Conservation (phyloP, 2,113 vertebrate species). For the Ginglymostoma cirratum region DNA sequence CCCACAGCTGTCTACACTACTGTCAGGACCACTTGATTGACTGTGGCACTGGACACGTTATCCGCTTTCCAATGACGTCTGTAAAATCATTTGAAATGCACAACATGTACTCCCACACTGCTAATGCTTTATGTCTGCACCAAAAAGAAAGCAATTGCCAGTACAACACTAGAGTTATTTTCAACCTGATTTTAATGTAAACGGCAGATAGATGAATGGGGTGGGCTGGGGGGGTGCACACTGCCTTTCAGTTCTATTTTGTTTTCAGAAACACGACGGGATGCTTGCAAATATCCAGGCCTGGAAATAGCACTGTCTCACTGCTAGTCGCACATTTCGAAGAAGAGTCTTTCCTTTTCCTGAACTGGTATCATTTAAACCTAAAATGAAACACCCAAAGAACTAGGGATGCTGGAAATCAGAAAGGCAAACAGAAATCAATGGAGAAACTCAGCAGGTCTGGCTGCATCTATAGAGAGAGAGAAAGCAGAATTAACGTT, state of each 20-base stretch:
- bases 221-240: too few species aligned
- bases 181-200: slow-evolving; percentile 11
- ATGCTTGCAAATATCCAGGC: not conserved
- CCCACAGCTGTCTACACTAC: slow-evolving; percentile 58
- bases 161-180: not conserved
- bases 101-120: slow-evolving; percentile 50
- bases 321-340: not conserved
- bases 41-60: slow-evolving; percentile 60
- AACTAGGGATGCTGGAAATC: too few species aligned
- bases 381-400: too few species aligned
- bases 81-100: slow-evolving; percentile 65
- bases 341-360: not conserved
- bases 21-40: slow-evolving; percentile 71
- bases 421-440: too few species aligned
- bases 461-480: too few species aligned
- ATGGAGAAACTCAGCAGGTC: too few species aligned
- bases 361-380: not conserved
- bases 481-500: too few species aligned
- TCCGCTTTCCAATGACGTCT: slow-evolving; percentile 60
- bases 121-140: not conserved
- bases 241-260: not conserved
- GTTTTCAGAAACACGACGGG: not conserved
- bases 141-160: not conserved
- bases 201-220: not conserved
- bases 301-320: not conserved